Evolutionary conservation across 2,797 vertebrate genomes (phyloP).

Genomic region (Sebastes aleutianus): DNA sequence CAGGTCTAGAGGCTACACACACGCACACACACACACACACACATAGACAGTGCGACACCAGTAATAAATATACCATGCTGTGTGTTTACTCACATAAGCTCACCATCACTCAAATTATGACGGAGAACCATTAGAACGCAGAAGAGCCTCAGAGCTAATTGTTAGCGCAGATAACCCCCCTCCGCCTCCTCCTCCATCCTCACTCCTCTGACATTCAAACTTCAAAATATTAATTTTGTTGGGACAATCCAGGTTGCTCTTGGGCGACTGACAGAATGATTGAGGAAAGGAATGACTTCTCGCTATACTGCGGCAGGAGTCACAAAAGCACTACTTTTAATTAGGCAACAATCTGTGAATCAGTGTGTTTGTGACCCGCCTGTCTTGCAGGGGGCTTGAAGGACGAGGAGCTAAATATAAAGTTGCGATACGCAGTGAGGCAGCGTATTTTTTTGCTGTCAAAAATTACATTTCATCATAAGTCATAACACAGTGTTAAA

Average conservation of each 20-base stretch:
- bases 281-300: constrained; percentile 67
- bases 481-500: not conserved
- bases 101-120: constrained; percentile 79
- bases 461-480: constrained; percentile 2
- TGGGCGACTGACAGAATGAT: constrained; percentile 69
- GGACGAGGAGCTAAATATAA: constrained; percentile 8
- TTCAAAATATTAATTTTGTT: constrained; percentile 81
- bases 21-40: constrained; percentile 27
- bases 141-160: constrained; percentile 81
- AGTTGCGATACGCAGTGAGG: constrained; percentile 1
- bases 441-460: not conserved
- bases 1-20: constrained; percentile 62
- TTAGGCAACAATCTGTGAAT: constrained; percentile 73
- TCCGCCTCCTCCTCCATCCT: constrained; percentile 33
- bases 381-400: constrained; percentile 38
- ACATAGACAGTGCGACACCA: constrained; percentile 49
- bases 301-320: constrained; percentile 63
- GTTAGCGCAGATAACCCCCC: constrained; percentile 58
- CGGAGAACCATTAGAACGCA: constrained; percentile 73
- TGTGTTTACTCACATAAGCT: constrained; percentile 71
- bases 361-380: constrained; percentile 68
- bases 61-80: constrained; percentile 76
- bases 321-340: constrained; percentile 75
- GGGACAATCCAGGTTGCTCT: constrained; percentile 77
- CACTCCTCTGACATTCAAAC: constrained; percentile 77